Evolutionary conservation across 53 echinoderm and acorn worm genomes (phyloP), one percentile per base, ranked within the genome.

Genomic region (Temnopleurus reevesii): DNA sequence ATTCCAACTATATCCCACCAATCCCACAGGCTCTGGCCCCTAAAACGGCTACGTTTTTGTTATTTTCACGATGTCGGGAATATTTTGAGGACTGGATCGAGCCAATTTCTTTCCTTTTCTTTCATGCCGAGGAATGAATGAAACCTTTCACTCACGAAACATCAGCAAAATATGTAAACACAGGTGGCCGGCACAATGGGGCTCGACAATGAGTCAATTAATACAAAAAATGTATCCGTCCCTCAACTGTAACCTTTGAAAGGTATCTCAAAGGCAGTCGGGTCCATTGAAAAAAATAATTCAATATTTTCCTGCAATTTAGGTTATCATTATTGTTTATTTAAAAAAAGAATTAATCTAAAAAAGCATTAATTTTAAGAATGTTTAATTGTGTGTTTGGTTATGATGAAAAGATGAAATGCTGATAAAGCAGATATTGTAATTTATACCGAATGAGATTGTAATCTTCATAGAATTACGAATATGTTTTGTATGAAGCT

Each of bases 141-240:
- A 83, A 33, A 83, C 83, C 56, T 24, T 35, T 36, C 38, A 83
- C 83, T 83, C 56, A 56, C 5, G 57, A 34, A 54, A 83, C 56
- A 55, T 56, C 55, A 36, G 6, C 30, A 31, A 33, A 56, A 83
- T 55, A 34, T 56, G 34, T 81, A 46, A 81, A 81, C 81, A 77
- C 81, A 81, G 81, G 81, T 81, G 81, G 27, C 10, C 53, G 28
- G 19, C 81, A 81, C 49, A 81, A 81, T 81, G 7, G 53, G n/a
- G 9, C 81, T 45, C 45, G 25, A 45, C 77, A 45, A 43, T 77
- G 77, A 43, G 44, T 45, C 46, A 45, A 77, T 77, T 77, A 77
- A 77, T 77, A 77, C 63, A 63, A 4, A 63, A 63, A 63, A 63
- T 33, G 63, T 63, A 63, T 63, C 63, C 63, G 33, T 63, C 63